Evolutionary conservation across 2,888 invertebrate genomes (phyloP), one percentile per base, ranked within the genome.

Genomic region (Drosophila bunnanda): DNA sequence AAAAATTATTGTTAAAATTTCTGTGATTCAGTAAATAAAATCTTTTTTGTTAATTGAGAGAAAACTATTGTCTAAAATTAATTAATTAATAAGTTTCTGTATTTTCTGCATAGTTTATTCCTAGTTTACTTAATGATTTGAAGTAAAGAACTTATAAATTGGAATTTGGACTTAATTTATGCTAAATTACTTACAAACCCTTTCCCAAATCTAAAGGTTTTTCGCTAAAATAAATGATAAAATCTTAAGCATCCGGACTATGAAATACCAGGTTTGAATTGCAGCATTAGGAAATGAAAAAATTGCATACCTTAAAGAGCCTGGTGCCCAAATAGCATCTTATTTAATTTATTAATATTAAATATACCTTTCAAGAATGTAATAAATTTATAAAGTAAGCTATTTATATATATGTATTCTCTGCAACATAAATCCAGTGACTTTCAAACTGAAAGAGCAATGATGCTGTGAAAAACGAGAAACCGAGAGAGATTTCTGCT

Each of bases 391-490:
- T 50, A 20, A 15, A 52, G 6, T 2, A 15, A 34, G 13, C 46
- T 20, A 41, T 20, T 12, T n/a, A n/a, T 9, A 15, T 2, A 4
- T 9, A 48, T 15, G 17, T 7, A 15, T 25, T 10, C 8, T 8
- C 10, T 1, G 46, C 34, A 64, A 64, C 39, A 48, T 28, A 25
- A 20, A 20, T n/a, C 50, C 50, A 64, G 22, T 65, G 34, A 0
- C 13, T 43, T 34, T 34, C 28, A 64, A 61, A 60, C 60, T 15
- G 12, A 17, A 17, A 13, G 41, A 22, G 46, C 15, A 34, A 25
- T 17, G 46, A 59, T 44, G 60, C 60, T 56, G 50, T 36, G 38
- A 41, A 50, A 62, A 36, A 48, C 13, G 25, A 39, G 17, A 43
- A 36, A 43, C 39, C 55, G 46, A 28, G 15, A 15, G 30, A 30